Conservation (phyloP, 1,140 invertebrate species). For the Aphelinus certus region DNA sequence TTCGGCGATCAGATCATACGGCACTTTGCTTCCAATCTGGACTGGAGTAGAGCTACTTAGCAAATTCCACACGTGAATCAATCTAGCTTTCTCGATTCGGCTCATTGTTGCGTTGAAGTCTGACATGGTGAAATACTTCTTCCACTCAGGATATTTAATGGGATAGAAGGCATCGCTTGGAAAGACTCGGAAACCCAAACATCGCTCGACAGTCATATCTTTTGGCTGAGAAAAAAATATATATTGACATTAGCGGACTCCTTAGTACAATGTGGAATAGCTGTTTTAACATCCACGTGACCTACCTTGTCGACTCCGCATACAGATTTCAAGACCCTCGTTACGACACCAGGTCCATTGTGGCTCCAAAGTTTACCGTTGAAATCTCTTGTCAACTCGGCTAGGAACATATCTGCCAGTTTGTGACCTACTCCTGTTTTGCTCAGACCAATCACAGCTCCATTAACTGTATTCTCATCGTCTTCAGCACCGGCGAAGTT, state of each 20-base stretch:
- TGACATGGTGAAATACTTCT: slow-evolving; percentile 70
- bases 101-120: slow-evolving; percentile 62
- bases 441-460: slow-evolving; percentile 73
- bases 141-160: slow-evolving; percentile 71
- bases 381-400: slow-evolving; percentile 70
- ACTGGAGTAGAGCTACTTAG: no score
- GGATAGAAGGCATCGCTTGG: slow-evolving; percentile 72
- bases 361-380: slow-evolving; percentile 73
- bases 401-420: slow-evolving; percentile 69
- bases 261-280: slow-evolving; percentile 1
- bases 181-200: slow-evolving; percentile 73
- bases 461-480: slow-evolving; percentile 69
- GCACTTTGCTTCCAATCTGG: no score
- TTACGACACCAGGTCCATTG: slow-evolving; percentile 79
- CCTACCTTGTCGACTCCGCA: slow-evolving; percentile 68
- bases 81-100: no score
- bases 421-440: slow-evolving; percentile 66
- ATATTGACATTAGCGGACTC: slow-evolving; percentile 30
- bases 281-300: slow-evolving; percentile 14
- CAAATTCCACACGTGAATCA: no score
- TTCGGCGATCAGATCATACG: no score
- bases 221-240: slow-evolving; percentile 49
- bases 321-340: slow-evolving; percentile 69
- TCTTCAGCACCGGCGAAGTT: slow-evolving; percentile 76
- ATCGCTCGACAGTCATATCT: slow-evolving; percentile 41